Evolutionary conservation across 1,140 invertebrate genomes (phyloP).

Genomic region (Cyrtorhinus lividipennis): DNA sequence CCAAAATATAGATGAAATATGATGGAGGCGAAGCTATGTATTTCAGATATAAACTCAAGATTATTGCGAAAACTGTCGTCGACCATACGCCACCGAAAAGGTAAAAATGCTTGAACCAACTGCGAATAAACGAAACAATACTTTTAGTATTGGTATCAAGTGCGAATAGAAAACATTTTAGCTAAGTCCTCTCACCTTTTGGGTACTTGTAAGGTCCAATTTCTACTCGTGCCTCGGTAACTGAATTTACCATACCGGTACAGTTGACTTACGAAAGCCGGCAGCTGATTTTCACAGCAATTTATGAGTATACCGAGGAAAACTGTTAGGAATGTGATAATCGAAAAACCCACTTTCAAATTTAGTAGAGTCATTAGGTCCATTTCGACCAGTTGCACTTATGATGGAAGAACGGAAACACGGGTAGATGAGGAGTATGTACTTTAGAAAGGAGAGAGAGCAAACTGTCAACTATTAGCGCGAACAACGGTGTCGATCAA

Average conservation of each 20-base stretch:
- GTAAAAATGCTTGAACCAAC: slow-evolving; percentile 61
- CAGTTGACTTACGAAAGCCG: slow-evolving; percentile 40
- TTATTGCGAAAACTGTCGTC: slow-evolving; percentile 33
- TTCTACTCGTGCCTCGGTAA: slow-evolving; percentile 35
- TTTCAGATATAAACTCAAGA: slow-evolving; percentile 35
- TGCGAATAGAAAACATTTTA: slow-evolving; percentile 3
- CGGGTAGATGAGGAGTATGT: too few species aligned
- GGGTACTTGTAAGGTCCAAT: slow-evolving; percentile 42
- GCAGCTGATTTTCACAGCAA: slow-evolving; percentile 43
- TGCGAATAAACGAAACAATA: slow-evolving; percentile 24
- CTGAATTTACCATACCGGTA: slow-evolving; percentile 55
- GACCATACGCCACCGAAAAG: slow-evolving; percentile 42
- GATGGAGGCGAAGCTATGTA: slow-evolving; percentile 33
- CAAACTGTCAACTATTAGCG: too few species aligned
- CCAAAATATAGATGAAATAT: slow-evolving; percentile 29
- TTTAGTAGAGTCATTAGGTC: too few species aligned
- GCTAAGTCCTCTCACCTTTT: slow-evolving; percentile 37
- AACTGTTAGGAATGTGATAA: slow-evolving; percentile 32
- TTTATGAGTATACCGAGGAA: slow-evolving; percentile 42
- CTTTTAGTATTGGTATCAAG: background rate
- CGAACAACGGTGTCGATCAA: too few species aligned
- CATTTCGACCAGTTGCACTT: too few species aligned
- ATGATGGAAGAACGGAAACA: too few species aligned
- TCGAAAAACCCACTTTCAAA: slow-evolving; percentile 33
- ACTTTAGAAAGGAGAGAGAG: too few species aligned